phyloP scores from a whole-genome alignment of 2,113 vertebrate genomes.

The Mesocricetus auratus region DNA sequence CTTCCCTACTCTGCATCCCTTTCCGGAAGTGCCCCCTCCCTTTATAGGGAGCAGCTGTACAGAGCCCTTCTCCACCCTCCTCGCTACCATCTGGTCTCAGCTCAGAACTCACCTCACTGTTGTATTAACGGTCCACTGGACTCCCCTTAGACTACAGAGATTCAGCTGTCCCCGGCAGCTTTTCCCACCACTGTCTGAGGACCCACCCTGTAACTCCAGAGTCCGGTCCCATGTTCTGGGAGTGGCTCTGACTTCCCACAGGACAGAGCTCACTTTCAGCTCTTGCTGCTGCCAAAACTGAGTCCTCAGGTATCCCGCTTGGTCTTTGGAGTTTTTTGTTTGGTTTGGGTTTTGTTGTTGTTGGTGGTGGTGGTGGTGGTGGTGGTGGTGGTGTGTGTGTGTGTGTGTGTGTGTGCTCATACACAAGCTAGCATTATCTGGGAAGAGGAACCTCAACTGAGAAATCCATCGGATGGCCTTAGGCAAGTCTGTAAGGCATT shows the following conservation, averaged over 20 bases:
- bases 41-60: background rate
- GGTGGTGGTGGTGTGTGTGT: too few relatives aligned
- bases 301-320: background rate
- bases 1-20: background rate
- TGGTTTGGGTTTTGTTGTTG: background rate
- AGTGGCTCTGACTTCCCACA: background rate
- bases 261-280: background rate
- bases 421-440: background rate
- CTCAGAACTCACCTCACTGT: background rate
- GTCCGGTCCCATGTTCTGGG: background rate
- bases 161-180: background rate
- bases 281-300: background rate
- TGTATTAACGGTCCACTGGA: background rate
- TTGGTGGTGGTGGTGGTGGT: background rate
- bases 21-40: background rate
- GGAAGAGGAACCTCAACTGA: background rate
- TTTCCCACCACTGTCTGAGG: background rate
- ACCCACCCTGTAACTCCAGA: background rate
- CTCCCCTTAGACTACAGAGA: background rate
- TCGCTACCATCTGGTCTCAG: background rate
- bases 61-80: background rate
- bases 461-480: background rate
- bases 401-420: too few relatives aligned
- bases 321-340: background rate
- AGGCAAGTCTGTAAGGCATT: background rate